These are phyloP conservation scores for Xylota sylvarum DNA, from an alignment of 2,888 invertebrate species.

Conservation along the genomic window DNA sequence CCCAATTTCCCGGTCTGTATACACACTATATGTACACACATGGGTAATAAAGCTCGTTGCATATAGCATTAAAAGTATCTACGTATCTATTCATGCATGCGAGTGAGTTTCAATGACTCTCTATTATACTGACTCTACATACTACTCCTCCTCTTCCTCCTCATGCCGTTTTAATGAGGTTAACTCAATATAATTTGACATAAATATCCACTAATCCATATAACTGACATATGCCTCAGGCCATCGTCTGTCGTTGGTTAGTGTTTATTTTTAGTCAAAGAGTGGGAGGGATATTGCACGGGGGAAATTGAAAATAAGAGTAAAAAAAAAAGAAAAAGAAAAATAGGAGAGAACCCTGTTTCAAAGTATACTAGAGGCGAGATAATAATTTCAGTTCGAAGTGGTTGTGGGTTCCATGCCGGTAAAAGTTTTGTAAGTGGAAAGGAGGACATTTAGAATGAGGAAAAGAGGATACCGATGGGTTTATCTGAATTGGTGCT, in stretches of 20 bases:
- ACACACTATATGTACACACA: background rate
- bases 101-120: slow-evolving; percentile 61
- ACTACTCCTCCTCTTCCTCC: background rate
- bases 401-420: slow-evolving; percentile 5
- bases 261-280: slow-evolving; percentile 45
- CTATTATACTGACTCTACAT: too few relatives aligned
- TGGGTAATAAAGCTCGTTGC: slow-evolving; percentile 54
- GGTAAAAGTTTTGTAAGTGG: background rate
- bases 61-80: slow-evolving; percentile 16
- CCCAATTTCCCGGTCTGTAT: slow-evolving; percentile 48
- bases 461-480: background rate
- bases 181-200: slow-evolving; percentile 76
- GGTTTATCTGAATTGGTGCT: slow-evolving; percentile 10
- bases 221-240: slow-evolving; percentile 63
- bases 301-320: background rate
- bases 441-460: background rate
- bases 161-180: slow-evolving; percentile 67
- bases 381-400: slow-evolving; percentile 66
- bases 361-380: slow-evolving; percentile 43
- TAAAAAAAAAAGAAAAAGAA: slow-evolving; percentile 37
- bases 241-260: slow-evolving; percentile 31
- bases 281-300: background rate
- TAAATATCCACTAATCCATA: slow-evolving; percentile 76
- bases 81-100: slow-evolving; percentile 67
- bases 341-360: slow-evolving; percentile 8